Evolutionary conservation across 1,140 invertebrate species (phyloP), one percentile per base, ranked within the genome.

Genomic region (Oryctes rhinoceros): DNA sequence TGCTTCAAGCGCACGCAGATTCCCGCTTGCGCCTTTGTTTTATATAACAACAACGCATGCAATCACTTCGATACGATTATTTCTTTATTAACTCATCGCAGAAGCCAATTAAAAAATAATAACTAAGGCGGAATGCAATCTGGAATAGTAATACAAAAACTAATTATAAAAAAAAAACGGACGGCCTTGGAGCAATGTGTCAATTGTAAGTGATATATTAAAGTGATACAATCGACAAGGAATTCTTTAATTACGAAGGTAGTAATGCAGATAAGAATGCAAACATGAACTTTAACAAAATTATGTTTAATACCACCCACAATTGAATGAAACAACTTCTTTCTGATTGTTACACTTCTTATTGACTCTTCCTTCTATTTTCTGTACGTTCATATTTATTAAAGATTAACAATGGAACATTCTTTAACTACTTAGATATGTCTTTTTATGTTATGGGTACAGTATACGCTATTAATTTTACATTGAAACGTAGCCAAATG

Each of bases 201-300:
- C 65, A 71, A 71, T 24, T 13, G 35, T 1, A 71, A 71, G 24
- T 71, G 65, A 71, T 71, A 71, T 71, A 71, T 71, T 71, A 24
- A 71, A 35, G 53, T 35, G 65, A 71, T 71, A 71, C 65, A 10
- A 71, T 71, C 65, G 24, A 71, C 24, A 20, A 71, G 37, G 65
- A 71, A 71, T 71, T 71, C 65, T 71, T 24, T 71, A 71, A 71
- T 71, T 24, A 71, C 35, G 13, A 35, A 71, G 24, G 65, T 71
- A 71, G 37, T 71, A 71, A 62, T 24, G 10, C 35, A 71, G 11
- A 37, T 9, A 71, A 71, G 24, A 71, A 35, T 24, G 24, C 37
- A 71, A 24, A 37, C 65, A 37, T 71, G 65, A 71, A 35, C 65
- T 71, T 71, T 71, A 71, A 24, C 24, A 71, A 24, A 71, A 71